Percentiles rank a stretch among this genome's conserved stretches.
Conservation (phyloP, 2,888 invertebrate genomes). For the Acronicta aceris region DNA sequence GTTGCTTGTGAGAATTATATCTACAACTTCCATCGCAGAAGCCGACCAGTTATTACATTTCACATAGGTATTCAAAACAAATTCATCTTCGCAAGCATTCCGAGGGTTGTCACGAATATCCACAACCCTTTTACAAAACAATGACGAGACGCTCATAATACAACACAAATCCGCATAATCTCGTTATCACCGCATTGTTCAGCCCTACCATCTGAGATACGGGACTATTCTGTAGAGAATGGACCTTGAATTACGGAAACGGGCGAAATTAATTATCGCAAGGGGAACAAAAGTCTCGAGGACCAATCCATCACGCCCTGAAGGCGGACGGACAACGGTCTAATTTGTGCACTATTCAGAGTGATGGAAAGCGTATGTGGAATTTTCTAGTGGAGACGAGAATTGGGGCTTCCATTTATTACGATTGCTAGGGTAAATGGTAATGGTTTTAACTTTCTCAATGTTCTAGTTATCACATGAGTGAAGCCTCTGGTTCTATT, state of each 20-base stretch:
- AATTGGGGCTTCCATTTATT: constrained; percentile 23
- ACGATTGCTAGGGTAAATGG: not conserved
- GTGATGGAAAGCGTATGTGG: constrained; percentile 38
- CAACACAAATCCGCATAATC: constrained; percentile 56
- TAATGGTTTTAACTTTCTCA: not conserved
- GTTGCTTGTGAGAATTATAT: too few species aligned
- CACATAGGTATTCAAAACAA: constrained; percentile 20
- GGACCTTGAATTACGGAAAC: constrained; percentile 61
- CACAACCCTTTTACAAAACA: constrained; percentile 51
- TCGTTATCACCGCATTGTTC: constrained; percentile 57
- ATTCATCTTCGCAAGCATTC: constrained; percentile 23
- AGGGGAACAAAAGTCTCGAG: constrained; percentile 73
- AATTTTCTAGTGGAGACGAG: constrained; percentile 34
- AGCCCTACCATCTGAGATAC: constrained; percentile 55
- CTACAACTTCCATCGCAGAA: too few species aligned
- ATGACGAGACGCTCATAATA: constrained; percentile 51
- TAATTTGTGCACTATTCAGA: constrained; percentile 61
- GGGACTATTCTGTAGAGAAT: constrained; percentile 60
- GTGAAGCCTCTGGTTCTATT: too few species aligned
- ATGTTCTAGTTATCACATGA: not conserved
- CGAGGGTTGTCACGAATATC: constrained; percentile 30
- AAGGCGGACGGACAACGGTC: constrained; percentile 69
- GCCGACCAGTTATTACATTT: not conserved
- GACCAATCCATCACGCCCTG: constrained; percentile 73
- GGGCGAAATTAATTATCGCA: constrained; percentile 75